Base-by-base conservation (phyloP, 2,888 invertebrate genomes). In the Pseudococcus jackbeardsleyi region DNA sequence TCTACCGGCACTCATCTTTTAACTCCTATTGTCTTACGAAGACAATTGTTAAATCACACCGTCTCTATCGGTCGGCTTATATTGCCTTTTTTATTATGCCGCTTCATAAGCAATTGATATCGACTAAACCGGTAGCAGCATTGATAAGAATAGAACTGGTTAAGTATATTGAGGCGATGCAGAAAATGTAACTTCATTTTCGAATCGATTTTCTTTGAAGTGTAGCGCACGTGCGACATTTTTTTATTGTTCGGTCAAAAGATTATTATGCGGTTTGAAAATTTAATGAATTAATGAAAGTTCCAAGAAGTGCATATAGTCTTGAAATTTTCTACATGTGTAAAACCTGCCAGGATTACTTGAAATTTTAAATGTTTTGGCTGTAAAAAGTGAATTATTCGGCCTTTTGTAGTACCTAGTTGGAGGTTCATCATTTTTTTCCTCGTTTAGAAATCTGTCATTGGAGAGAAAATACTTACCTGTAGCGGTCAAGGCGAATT, bases 31-130 rank as follows among this genome's bases (percentile, higher is more conserved):
- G 88, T 88, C 88, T 88, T 72, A 54, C 9, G 77, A 88, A 79
- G 79, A 88, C 88, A 88, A 88, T 88, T 88, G 88, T 88, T 88
- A 82, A 88, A 88, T 88, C 88, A 79, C 88, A 79, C 79, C 88
- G 88, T 88, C 82, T 88, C 82, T 59, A 88, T 88, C 88, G 88
- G 59, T 33, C 50, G 79, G 42, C 46, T 19, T 46, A 72, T 42
- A 77, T 86, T 68, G 72, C 72, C 50, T 85, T 85, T 85, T 85
- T 42, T 64, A 59, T 64, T 85, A 42, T 85, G 85, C 59, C 85
- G 85, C 85, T 42, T 33, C 59, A 33, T 79, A 82, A 88, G 79
- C 88, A 88, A 88, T 88, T 88, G 88, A 88, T 88, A 88, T 79
- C 54, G 59, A 88, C 48, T 22, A 54, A 88, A 88, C 88, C 82